phyloP scores from a whole-genome alignment of 64 coral and sea anemone species.

The Porites lutea region DNA sequence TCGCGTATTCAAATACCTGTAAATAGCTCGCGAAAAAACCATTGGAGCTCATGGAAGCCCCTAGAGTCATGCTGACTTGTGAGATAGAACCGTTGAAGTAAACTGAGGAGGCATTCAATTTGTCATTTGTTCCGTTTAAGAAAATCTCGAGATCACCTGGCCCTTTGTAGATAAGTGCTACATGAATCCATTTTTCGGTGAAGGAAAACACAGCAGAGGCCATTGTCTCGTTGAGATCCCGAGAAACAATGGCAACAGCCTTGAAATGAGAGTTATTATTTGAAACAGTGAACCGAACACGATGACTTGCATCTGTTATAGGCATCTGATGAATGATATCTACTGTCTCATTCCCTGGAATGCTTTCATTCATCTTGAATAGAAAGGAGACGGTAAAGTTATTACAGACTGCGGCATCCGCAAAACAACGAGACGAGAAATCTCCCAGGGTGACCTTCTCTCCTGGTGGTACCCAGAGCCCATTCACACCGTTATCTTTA shows the following conservation, averaged over 20 bases:
- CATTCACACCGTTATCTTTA: neutral
- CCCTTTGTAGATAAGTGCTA: neutral
- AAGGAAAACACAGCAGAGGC: neutral
- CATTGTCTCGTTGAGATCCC: neutral
- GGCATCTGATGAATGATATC: neutral
- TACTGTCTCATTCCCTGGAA: constrained; percentile 1
- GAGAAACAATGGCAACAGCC: neutral
- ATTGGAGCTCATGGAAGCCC: neutral
- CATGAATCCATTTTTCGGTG: neutral
- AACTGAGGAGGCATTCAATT: neutral
- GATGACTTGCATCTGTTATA: neutral
- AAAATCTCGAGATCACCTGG: neutral
- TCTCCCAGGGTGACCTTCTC: neutral
- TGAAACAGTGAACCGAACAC: neutral
- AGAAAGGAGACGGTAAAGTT: constrained; percentile 7
- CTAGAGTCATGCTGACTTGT: neutral
- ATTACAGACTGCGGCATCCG: neutral
- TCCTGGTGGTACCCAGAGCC: neutral
- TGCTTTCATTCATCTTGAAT: neutral
- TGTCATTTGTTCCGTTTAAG: neutral
- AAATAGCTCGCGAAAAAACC: neutral
- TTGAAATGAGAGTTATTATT: neutral
- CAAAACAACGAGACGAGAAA: neutral
- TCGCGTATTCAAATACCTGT: neutral
- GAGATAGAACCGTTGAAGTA: neutral